phyloP scores from a whole-genome alignment of 2,797 vertebrate species.

The Liparis tanakae region DNA sequence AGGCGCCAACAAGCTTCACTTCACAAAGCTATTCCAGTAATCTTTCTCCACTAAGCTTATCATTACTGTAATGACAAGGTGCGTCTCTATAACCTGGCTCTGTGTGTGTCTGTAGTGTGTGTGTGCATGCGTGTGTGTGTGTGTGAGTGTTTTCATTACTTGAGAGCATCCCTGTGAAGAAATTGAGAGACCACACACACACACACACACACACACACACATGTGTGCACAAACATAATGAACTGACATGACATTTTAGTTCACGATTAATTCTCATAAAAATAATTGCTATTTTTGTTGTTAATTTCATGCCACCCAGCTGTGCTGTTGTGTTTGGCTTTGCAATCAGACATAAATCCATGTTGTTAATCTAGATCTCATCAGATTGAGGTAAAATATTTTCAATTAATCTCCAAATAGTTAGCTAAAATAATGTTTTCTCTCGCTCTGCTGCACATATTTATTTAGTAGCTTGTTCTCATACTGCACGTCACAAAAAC shows the following conservation, averaged over 20 bases:
- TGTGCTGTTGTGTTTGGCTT: rapidly evolving
- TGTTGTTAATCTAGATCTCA: neutral
- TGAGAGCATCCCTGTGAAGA: constrained; percentile 54
- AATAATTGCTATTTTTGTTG: neutral
- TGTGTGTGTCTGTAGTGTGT: constrained; percentile 48
- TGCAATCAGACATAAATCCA: neutral
- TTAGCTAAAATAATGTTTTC: neutral
- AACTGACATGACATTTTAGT: constrained; percentile 5
- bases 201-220: constrained; percentile 66
- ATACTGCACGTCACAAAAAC: neutral
- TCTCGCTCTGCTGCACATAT: neutral
- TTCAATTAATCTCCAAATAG: neutral
- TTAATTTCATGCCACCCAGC: neutral
- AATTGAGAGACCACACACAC: constrained; percentile 65
- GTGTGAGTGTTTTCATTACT: constrained; percentile 45
- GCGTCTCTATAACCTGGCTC: constrained; percentile 61
- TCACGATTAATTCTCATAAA: neutral
- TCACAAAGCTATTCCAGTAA: constrained; percentile 79
- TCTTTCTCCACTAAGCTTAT: constrained; percentile 79
- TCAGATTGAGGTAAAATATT: too few relatives aligned
- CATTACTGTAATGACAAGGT: constrained; percentile 86
- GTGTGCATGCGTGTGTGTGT: constrained; percentile 10
- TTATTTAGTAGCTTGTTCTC: neutral
- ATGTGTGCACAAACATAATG: constrained; percentile 21
- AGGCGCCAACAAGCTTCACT: constrained; percentile 79